A percentile compares a stretch with the other conserved stretches of the same genome.
Evolutionary conservation across 2,888 invertebrate genomes (phyloP).

Genomic region (Sycophila texana): DNA sequence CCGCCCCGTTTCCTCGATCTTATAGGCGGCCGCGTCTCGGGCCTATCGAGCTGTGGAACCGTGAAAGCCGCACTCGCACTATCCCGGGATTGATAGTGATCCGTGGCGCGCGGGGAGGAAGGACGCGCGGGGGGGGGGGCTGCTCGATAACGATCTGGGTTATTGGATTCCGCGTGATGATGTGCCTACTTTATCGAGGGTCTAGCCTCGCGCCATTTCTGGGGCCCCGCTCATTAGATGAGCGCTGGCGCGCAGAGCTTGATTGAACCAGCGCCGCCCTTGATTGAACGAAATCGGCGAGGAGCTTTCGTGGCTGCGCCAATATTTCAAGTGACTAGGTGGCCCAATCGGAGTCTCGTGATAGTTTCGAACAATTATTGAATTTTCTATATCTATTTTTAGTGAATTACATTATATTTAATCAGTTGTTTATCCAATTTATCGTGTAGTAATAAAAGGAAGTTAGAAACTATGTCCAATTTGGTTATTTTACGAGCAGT

Average conservation of each 20-base stretch:
- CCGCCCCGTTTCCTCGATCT: neutral
- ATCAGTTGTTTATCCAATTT: too few species aligned
- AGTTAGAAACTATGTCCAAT: too few species aligned
- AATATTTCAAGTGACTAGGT: too few species aligned
- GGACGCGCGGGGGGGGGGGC: neutral
- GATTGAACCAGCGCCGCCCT: slow-evolving; percentile 21
- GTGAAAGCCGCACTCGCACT: slow-evolving; percentile 13
- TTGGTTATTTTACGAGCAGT: too few species aligned
- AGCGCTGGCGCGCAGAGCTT: slow-evolving; percentile 4
- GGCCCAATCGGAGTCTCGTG: too few species aligned
- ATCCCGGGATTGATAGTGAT: slow-evolving; percentile 30
- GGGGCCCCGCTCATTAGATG: slow-evolving; percentile 33
- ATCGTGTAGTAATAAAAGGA: too few species aligned
- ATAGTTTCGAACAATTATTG: too few species aligned
- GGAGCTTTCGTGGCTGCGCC: too few species aligned
- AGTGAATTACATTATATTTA: too few species aligned
- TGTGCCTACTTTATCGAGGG: slow-evolving; percentile 45
- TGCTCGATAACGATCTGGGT: slow-evolving; percentile 47
- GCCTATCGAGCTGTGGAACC: slow-evolving; percentile 7
- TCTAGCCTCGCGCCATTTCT: neutral
- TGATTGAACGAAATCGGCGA: too few species aligned
- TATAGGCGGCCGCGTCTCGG: slow-evolving; percentile 1
- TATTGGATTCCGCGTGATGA: slow-evolving; percentile 46
- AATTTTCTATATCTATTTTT: too few species aligned
- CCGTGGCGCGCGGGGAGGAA: neutral